phyloP scores from a whole-genome alignment of 2,888 invertebrate genomes.

The Plutella xylostella region DNA sequence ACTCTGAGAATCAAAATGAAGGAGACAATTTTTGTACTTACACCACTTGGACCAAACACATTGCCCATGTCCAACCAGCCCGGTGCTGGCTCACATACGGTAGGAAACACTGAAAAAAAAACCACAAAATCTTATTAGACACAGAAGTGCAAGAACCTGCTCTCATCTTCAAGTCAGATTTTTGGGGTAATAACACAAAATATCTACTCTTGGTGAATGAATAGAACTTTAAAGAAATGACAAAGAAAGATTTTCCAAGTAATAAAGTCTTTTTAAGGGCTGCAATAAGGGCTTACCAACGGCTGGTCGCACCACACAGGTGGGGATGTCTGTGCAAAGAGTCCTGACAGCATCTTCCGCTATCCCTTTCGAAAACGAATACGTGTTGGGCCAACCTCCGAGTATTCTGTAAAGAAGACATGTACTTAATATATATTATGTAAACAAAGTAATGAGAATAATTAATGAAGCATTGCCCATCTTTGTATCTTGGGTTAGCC shows the following conservation, averaged over 20 bases:
- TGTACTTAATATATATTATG: too few relatives aligned
- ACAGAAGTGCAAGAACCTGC: neutral
- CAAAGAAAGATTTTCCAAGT: too few relatives aligned
- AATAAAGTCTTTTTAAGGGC: too few relatives aligned
- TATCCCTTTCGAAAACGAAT: conserved; percentile 78
- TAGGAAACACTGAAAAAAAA: conserved; percentile 12
- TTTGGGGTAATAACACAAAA: neutral
- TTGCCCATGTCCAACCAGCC: conserved; percentile 16
- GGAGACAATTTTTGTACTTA: too few relatives aligned
- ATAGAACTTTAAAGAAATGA: conserved; percentile 6
- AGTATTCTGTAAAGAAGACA: conserved; percentile 52
- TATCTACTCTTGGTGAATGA: neutral
- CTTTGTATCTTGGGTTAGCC: too few relatives aligned
- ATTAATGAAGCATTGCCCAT: too few relatives aligned
- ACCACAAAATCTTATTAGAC: neutral
- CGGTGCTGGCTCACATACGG: conserved; percentile 10
- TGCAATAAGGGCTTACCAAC: conserved; percentile 64
- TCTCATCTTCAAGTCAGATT: neutral
- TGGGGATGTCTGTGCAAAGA: conserved; percentile 67
- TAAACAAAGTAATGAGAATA: too few relatives aligned
- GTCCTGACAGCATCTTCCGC: conserved; percentile 73
- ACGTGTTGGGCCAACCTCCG: conserved; percentile 76
- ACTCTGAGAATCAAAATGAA: too few relatives aligned
- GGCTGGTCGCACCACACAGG: conserved; percentile 77
- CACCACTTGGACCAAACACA: conserved; percentile 15